Conservation (phyloP, 1,140 invertebrate genomes). For the Tetragnatha versicolor region DNA sequence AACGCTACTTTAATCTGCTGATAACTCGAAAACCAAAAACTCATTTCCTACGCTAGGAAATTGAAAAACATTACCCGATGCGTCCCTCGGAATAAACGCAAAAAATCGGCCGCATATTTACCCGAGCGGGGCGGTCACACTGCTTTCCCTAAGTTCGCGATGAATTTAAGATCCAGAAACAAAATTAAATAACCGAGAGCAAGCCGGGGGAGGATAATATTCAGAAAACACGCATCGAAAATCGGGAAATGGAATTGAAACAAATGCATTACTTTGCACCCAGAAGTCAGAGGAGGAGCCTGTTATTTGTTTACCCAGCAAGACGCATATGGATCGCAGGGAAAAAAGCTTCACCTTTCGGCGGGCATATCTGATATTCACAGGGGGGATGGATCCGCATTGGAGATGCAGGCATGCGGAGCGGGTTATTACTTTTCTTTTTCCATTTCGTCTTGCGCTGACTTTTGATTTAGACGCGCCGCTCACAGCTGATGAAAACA, state of each 20-base stretch:
- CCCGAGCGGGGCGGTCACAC: no score
- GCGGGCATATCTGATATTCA: neutral
- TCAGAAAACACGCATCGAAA: constrained; percentile 18
- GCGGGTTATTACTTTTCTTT: constrained; percentile 42
- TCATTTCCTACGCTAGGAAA: no score
- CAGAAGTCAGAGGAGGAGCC: constrained; percentile 46
- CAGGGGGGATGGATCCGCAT: constrained; percentile 16
- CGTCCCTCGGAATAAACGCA: no score
- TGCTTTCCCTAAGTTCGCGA: constrained; percentile 23
- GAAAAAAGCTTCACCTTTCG: constrained; percentile 45
- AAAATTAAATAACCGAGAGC: constrained; percentile 43
- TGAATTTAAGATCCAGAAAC: constrained; percentile 50
- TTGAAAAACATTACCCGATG: no score
- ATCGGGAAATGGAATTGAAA: constrained; percentile 52
- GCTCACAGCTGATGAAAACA: constrained; percentile 53
- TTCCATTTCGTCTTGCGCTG: neutral
- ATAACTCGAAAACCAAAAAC: no score
- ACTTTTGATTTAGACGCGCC: constrained; percentile 53
- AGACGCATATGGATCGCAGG: constrained; percentile 2
- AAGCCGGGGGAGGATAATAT: neutral
- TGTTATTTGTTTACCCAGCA: constrained; percentile 49
- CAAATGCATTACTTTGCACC: constrained; percentile 55
- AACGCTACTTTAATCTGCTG: no score
- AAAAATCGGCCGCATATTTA: no score
- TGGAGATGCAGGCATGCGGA: constrained; percentile 32